Percentiles rank a stretch among this genome's conserved stretches.
phyloP scores from a whole-genome alignment of 1,140 invertebrate species.

The Bombus ignitus region DNA sequence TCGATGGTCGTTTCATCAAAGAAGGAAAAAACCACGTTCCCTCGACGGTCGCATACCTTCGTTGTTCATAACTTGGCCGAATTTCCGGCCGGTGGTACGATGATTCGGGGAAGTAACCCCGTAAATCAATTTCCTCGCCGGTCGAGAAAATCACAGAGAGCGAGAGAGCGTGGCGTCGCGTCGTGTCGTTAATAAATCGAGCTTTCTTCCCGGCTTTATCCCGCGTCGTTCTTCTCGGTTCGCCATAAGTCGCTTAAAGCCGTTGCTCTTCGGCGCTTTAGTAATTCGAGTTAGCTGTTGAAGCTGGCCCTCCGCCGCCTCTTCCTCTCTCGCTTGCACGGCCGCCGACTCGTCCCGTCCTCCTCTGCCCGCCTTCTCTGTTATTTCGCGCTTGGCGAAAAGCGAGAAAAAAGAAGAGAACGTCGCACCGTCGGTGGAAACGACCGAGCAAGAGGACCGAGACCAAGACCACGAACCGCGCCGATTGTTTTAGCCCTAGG shows the following conservation, averaged over 20 bases:
- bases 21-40: too few species aligned
- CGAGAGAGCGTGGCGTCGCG: slow-evolving; percentile 22
- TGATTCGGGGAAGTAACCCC: slow-evolving; percentile 30
- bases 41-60: background rate
- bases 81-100: background rate
- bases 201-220: slow-evolving; percentile 63
- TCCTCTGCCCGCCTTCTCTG: slow-evolving; percentile 57
- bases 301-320: slow-evolving; percentile 53
- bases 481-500: slow-evolving; percentile 78
- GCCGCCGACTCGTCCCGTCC: slow-evolving; percentile 13
- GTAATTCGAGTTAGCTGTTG: slow-evolving; percentile 79
- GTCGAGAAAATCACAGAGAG: slow-evolving; percentile 38
- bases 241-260: slow-evolving; percentile 70
- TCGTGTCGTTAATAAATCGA: slow-evolving; percentile 68
- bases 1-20: too few species aligned
- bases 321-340: slow-evolving; percentile 46
- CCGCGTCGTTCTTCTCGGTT: slow-evolving; percentile 27
- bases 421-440: slow-evolving; percentile 57
- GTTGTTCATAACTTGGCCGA: background rate
- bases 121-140: slow-evolving; percentile 57
- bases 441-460: slow-evolving; percentile 56
- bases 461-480: slow-evolving; percentile 68
- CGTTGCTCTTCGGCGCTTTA: slow-evolving; percentile 73
- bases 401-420: slow-evolving; percentile 68
- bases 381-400: slow-evolving; percentile 81